phyloP scores from a whole-genome alignment of 2,113 vertebrate genomes.

The Chionomys nivalis region DNA sequence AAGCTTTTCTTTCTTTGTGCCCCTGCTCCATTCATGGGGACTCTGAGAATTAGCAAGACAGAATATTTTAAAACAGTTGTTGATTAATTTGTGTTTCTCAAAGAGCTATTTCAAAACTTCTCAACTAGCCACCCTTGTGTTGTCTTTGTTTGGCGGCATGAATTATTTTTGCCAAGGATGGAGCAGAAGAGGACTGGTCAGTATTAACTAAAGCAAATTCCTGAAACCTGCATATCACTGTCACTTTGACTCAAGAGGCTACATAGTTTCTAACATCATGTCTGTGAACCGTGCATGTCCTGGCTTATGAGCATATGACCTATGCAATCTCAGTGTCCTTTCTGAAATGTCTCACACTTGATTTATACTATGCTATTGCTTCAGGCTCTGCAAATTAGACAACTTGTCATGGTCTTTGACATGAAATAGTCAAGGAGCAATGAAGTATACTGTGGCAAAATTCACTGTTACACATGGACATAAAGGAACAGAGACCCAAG shows the following conservation, averaged over 20 bases:
- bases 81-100: not conserved
- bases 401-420: not conserved
- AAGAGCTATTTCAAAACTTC: not conserved
- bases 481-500: not conserved
- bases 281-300: not conserved
- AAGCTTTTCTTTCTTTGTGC: not conserved
- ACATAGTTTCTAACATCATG: not conserved
- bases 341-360: not conserved
- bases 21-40: not conserved
- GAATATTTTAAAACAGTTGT: not conserved
- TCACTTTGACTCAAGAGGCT: not conserved
- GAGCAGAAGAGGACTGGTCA: not conserved
- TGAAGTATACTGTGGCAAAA: not conserved
- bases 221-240: not conserved
- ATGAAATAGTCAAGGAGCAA: not conserved
- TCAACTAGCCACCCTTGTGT: not conserved
- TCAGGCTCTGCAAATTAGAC: not conserved
- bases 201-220: not conserved
- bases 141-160: not conserved
- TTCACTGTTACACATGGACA: not conserved
- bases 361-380: not conserved
- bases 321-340: fast-evolving
- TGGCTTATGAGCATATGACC: not conserved
- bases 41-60: not conserved
- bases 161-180: not conserved